Conservation (phyloP, 2,888 invertebrate genomes). For the Clistopyga incitator region DNA sequence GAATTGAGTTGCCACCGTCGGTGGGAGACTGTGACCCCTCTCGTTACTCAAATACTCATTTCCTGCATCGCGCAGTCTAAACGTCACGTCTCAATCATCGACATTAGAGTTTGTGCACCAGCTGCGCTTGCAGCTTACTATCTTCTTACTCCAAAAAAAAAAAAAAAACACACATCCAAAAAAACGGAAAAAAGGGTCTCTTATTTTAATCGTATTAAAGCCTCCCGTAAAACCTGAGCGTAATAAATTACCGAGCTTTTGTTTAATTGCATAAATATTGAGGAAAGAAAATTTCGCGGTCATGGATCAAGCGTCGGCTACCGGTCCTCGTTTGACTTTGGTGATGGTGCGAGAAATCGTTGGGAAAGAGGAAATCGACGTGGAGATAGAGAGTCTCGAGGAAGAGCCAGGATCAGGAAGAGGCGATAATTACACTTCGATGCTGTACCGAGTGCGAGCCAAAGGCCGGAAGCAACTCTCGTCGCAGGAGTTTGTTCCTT, state of each 20-base stretch:
- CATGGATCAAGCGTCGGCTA: constrained; percentile 59
- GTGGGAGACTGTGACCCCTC: constrained; percentile 77
- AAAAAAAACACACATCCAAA: not conserved
- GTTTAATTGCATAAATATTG: not conserved
- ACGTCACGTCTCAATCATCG: constrained; percentile 72
- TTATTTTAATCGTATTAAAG: not conserved
- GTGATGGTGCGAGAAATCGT: constrained; percentile 80
- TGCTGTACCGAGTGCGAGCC: constrained; percentile 88
- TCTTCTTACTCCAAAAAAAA: constrained; percentile 21
- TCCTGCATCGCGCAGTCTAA: constrained; percentile 78
- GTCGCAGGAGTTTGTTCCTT: constrained; percentile 85
- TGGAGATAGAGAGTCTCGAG: constrained; percentile 83
- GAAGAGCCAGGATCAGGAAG: constrained; percentile 90
- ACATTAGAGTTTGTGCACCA: constrained; percentile 69
- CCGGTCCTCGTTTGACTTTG: constrained; percentile 72
- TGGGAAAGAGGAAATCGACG: constrained; percentile 77
- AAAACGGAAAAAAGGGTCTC: not conserved
- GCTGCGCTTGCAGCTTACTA: constrained; percentile 7
- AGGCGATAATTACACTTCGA: constrained; percentile 91
- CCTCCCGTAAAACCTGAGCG: not conserved
- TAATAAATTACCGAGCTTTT: not conserved
- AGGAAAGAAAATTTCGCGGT: not conserved
- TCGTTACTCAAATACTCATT: constrained; percentile 82
- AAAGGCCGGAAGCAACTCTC: constrained; percentile 85
- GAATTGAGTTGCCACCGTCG: constrained; percentile 77